Conservation (phyloP, 2,797 vertebrate species). For the Pteropus rufus region DNA sequence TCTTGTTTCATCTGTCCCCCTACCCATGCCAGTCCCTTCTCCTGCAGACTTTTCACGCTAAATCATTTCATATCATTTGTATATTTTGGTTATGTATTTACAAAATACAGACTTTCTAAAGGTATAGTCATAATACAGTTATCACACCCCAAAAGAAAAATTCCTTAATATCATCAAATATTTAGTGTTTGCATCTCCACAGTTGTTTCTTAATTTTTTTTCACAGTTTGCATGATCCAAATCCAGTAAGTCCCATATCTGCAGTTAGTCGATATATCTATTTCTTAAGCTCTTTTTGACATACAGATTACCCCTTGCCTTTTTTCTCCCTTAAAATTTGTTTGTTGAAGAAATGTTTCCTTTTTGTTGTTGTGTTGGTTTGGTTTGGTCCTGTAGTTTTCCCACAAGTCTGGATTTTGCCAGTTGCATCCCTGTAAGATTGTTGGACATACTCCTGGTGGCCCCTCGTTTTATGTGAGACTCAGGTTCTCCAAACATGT, state of each 20-base stretch:
- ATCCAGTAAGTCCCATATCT: neutral
- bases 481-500: neutral
- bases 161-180: neutral
- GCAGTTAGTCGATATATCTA: neutral
- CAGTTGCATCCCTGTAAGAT: neutral
- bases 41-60: neutral
- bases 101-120: slow-evolving; percentile 1
- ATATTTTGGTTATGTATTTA: neutral
- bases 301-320: neutral
- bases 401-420: neutral
- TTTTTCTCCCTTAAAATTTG: neutral
- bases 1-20: neutral
- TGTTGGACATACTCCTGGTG: neutral
- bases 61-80: neutral
- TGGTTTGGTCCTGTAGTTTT: neutral
- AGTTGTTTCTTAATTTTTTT: neutral
- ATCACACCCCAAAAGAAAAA: neutral
- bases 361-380: neutral
- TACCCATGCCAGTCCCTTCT: neutral
- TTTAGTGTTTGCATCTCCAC: neutral
- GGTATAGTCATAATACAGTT: neutral
- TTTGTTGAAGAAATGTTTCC: neutral
- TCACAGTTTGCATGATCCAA: neutral
- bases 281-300: neutral
- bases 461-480: neutral